These are phyloP conservation scores for Maccullochella peelii DNA, from an alignment of 2,113 vertebrate genomes.

Conservation along the genomic window DNA sequence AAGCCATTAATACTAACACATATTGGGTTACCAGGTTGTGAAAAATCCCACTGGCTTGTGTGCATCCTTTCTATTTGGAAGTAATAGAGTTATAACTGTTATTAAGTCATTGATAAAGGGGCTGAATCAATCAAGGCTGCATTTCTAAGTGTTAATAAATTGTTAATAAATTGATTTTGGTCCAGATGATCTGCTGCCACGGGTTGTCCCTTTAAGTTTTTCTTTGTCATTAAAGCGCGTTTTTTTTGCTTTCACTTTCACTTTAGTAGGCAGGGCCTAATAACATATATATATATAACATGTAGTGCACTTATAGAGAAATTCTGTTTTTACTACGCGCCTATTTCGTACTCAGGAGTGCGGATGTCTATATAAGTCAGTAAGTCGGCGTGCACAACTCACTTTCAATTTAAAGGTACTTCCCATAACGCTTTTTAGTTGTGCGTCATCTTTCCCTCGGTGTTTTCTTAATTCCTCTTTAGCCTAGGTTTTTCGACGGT, in stretches of 20 bases:
- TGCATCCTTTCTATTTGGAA: neutral
- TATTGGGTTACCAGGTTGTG: neutral
- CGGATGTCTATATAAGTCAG: rapidly evolving
- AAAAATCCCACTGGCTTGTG: neutral
- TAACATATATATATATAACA: too few relatives aligned
- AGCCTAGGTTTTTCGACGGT: rapidly evolving
- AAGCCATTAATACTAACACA: neutral
- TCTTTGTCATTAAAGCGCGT: neutral
- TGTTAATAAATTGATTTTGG: neutral
- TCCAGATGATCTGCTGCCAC: neutral
- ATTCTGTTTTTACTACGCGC: rapidly evolving
- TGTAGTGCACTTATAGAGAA: neutral
- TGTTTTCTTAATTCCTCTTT: rapidly evolving
- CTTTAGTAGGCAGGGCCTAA: rapidly evolving
- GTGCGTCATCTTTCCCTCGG: slow-evolving; percentile 18
- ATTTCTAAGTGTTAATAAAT: neutral
- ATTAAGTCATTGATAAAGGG: neutral
- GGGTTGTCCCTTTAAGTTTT: neutral
- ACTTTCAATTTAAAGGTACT: neutral
- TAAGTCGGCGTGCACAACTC: too few relatives aligned
- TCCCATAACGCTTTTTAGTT: rapidly evolving
- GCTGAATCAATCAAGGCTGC: neutral
- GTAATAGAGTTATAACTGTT: neutral
- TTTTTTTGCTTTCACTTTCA: slow-evolving; percentile 41
- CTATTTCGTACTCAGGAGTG: too few relatives aligned